Base-by-base conservation (phyloP, 2,797 vertebrate genomes). In the Lates japonicus region DNA sequence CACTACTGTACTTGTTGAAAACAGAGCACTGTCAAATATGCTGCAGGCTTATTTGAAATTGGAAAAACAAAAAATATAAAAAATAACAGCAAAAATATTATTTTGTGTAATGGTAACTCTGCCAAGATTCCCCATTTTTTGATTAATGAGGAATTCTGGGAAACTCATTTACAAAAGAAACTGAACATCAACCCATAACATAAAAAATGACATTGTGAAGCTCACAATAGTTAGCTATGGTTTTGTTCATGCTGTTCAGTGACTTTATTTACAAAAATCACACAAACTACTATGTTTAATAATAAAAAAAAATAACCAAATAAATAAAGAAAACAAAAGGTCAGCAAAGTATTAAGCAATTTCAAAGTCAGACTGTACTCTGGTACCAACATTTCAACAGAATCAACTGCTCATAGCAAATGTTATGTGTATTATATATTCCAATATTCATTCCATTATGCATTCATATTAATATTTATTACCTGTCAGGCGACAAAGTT, bases 1-100 rank as follows among this genome's bases (percentile, higher is more conserved):
- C 74, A 70, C 72, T 59, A 78, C 78, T 84, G 67, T 66, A 70
- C 74, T 75, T 16, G 29, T 83, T 86, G 77, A 65, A 77, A 86
- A 76, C 73, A 83, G 70, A 86, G 57, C 42, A 7, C 76, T 81
- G 82, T 84, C 63, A 78, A 76, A 82, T 64, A 80, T 48, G 80
- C 89, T 37, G 74, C 84, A 74, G 90, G 88, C 83, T 84, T 63
- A 52, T 83, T 89, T 76, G 70, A 86, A 86, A 74, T 63, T 57
- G 29, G 16, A 63, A 62, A 62, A 72, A 64, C 12, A 66, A 71
- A 5, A 65, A 25, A 39, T 31, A 14, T 31, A 39, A 31, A 57
- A 25, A 35, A 31, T 2, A 52, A 33, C 17, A 60, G 65, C 48
- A 72, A 75, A 70, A 81, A 74, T n/a, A 61, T 29, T 51, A 4